Conservation (phyloP, 2,888 invertebrate genomes). For the Morinoia aosen region DNA sequence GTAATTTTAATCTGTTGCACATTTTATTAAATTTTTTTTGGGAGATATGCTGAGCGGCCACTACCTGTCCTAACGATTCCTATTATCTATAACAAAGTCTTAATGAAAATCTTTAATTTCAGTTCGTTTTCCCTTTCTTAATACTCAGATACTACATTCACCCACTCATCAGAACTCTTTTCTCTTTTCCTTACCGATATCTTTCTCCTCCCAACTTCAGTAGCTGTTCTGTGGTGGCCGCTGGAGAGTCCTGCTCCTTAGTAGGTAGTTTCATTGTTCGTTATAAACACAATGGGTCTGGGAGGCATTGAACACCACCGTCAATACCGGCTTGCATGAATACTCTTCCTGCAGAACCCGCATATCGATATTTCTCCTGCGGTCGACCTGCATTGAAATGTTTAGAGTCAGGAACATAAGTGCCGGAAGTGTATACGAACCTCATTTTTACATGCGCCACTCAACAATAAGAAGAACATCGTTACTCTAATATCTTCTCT, state of each 20-base stretch:
- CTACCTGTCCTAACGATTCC: too few species aligned
- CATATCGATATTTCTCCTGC: neutral
- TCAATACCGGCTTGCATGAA: neutral
- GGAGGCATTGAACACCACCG: neutral
- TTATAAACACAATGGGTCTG: neutral
- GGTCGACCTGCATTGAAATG: neutral
- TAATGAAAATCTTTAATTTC: too few species aligned
- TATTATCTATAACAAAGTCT: too few species aligned
- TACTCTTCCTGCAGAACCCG: neutral
- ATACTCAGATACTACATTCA: neutral
- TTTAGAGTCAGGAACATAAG: neutral
- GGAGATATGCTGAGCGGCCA: too few species aligned
- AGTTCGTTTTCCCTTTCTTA: too few species aligned
- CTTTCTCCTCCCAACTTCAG: neutral
- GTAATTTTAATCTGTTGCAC: too few species aligned
- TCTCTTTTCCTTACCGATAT: neutral
- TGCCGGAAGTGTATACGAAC: neutral
- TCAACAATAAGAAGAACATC: neutral
- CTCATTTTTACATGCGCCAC: neutral
- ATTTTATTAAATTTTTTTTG: too few species aligned
- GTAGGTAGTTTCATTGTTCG: neutral
- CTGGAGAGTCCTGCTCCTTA: neutral
- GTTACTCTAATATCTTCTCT: neutral
- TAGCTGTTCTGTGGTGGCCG: neutral
- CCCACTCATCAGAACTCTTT: neutral